Evolutionary conservation across 2,888 invertebrate genomes (phyloP), one percentile per base, ranked within the genome.

Genomic region (Andrena praecox): DNA sequence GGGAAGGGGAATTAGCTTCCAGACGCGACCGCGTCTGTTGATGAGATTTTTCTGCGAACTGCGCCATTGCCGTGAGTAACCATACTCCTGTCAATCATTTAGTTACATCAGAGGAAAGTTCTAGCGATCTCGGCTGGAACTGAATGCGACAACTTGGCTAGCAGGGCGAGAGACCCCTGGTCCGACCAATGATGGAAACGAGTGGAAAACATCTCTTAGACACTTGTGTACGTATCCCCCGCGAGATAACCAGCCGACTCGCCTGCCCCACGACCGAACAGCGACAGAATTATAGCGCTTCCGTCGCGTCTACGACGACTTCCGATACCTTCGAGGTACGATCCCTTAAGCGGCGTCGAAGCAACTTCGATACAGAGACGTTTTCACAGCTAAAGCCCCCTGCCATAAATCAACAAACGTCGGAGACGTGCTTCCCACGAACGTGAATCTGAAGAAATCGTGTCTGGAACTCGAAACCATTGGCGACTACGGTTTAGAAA

Each of bases 221-320:
- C 84, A 83, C 87, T 84, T 86, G 84, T 87, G 81, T 85, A 42
- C 42, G 42, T 42, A 71, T 82, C 80, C 70, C 35, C 54, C 54
- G 81, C 77, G 87, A 89, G 85, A 89, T 88, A 90, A 89, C 88
- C 83, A 89, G 79, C 68, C 75, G 71, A 68, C 78, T 79, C 64
- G 63, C 63, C 27, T 29, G 63, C 56, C 42, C 48, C 20, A 7
- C 56, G 71, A 42, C 60, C 42, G 7, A 52, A 62, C 74, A 73
- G 48, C 67, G 74, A 79, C 73, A 75, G 68, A 87, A 84, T 87
- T 85, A 85, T 79, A 48, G 64, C 74, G 54, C 59, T 85, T 75
- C 54, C 74, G 24, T 60, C 60, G 42, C 16, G 75, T 68, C 29
- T 52, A 12, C 59, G 68, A 66, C 50, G 68, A 48, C 62, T 54